Base-by-base conservation (phyloP, 2,888 invertebrate species). In the Liposcelis brunnea region DNA sequence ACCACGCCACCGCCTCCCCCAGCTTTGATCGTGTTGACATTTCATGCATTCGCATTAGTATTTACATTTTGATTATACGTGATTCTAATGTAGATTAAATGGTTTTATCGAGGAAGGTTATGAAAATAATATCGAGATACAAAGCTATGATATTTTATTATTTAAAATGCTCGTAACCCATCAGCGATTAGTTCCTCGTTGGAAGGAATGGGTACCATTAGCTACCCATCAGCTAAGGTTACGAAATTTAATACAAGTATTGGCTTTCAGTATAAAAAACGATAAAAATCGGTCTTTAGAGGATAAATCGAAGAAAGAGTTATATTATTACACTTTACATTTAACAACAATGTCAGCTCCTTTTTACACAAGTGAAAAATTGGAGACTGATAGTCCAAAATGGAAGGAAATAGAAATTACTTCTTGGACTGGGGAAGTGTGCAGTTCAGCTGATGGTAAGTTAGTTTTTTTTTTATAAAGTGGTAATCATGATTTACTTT, bases 221-320 rank as follows among this genome's bases (percentile, higher is more conserved):
- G 74, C 79, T 40, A 82, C 86, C 14, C 89, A 87, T 62, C 90
- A 90, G 70, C 77, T 77, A 64, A 57, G 89, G 45, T 66, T 87
- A 40, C 70, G 87, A 52, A 85, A 80, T 63, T 68, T 89, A 48
- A 73, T 80, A 55, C 81, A 82, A 69, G 75, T 87, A 52, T 68
- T 74, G 52, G 76, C 74, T 49, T 68, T 74, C 55, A 79, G 79
- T 62, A 63, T 75, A 33, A 45, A 43, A 36, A 44, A 42, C 43
- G 40, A 12, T 7, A 8, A 45, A 53, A 58, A 36, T 55, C 54
- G 19, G 48, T 52, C 38, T 33, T 51, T 33, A 50, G 52, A 56
- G 70, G 70, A 53, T 67, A 67, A 48, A 59, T 62, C 37, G 53
- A 48, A 48, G 67, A 66, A 2, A 65, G 69, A 73, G 56, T 75